Evolutionary conservation across 2,888 invertebrate genomes (phyloP), one percentile per base, ranked within the genome.

Genomic region (Erannis defoliaria): DNA sequence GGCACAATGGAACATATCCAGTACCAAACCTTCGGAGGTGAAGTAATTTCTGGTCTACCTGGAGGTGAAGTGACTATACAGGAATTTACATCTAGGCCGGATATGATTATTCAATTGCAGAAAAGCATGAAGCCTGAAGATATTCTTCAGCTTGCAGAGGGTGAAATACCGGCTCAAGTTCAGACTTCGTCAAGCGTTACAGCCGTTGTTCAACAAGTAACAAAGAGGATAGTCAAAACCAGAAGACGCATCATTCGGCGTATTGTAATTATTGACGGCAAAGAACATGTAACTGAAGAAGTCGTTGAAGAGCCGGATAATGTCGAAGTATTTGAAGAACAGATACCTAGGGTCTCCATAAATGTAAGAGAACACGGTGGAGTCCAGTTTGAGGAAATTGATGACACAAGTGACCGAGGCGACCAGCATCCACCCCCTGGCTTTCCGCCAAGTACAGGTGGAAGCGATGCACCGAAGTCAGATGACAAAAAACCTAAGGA

Each of bases 281-380:
- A 97, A 85, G 97, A 97, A 87, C 96, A 96, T 64, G 94, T 97
- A 0, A 96, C 96, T 6, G 97, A 97, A 85, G 97, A 97, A 88
- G 88, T 97, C 0, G 93, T 97, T 42, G 97, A 97, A 77, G 97
- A 97, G 82, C 97, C 97, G 0, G 97, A 96, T 76, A 95, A 95
- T 81, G 90, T 96, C 4, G 96, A 96, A 86, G 93, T 96, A 9
- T 94, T 94, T 31, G 96, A 96, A 79, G 95, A 97, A 84, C 94
- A 95, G 72, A 94, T 96, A 71, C 96, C 96, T 0, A 93, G 95
- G 71, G 95, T 96, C 14, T 95, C 95, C 61, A 96, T 96, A 38
- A 96, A 94, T 74, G 94, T 94, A 0, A 93, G 93, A 76, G 94
- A 94, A 38, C 93, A 94, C 72, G 93, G 94, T 55, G 94, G 90